These are phyloP conservation scores for Trachymyrmex cornetzi DNA, from an alignment of 1,140 invertebrate genomes.

Conservation along the genomic window DNA sequence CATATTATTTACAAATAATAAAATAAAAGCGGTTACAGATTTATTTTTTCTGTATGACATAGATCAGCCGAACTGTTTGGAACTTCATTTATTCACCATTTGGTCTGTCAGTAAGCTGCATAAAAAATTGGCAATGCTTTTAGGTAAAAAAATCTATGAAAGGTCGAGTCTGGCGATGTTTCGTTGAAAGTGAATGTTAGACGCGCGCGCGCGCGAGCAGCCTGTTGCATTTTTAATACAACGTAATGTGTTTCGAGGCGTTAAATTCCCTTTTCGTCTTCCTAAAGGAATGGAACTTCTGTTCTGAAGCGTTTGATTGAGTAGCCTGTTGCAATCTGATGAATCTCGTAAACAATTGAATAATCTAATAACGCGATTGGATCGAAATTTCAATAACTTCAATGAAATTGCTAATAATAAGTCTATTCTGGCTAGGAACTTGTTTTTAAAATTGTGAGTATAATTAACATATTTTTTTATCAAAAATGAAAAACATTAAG, in stretches of 20 bases:
- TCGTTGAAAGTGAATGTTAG: slow-evolving; percentile 45
- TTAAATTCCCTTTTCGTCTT: slow-evolving; percentile 31
- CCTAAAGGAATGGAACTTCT: slow-evolving; percentile 1
- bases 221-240: slow-evolving; percentile 63
- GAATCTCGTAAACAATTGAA: slow-evolving; percentile 1
- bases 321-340: slow-evolving; percentile 26
- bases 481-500: not conserved
- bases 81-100: slow-evolving; percentile 33
- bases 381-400: slow-evolving; percentile 8
- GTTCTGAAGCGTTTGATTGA: slow-evolving; percentile 40
- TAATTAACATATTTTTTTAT: slow-evolving; percentile 10
- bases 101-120: slow-evolving; percentile 34
- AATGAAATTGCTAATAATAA: not conserved
- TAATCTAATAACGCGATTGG: not conserved
- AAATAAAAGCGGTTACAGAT: slow-evolving; percentile 37
- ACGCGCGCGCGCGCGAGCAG: too few species aligned
- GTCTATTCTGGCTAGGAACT: not conserved
- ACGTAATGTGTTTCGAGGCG: slow-evolving; percentile 31
- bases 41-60: not conserved
- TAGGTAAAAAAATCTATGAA: slow-evolving; percentile 30
- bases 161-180: not conserved
- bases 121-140: slow-evolving; percentile 44
- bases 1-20: slow-evolving; percentile 24
- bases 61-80: slow-evolving; percentile 15
- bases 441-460: not conserved